Conservation (phyloP, 2,113 vertebrate genomes). For the Platanista minor region DNA sequence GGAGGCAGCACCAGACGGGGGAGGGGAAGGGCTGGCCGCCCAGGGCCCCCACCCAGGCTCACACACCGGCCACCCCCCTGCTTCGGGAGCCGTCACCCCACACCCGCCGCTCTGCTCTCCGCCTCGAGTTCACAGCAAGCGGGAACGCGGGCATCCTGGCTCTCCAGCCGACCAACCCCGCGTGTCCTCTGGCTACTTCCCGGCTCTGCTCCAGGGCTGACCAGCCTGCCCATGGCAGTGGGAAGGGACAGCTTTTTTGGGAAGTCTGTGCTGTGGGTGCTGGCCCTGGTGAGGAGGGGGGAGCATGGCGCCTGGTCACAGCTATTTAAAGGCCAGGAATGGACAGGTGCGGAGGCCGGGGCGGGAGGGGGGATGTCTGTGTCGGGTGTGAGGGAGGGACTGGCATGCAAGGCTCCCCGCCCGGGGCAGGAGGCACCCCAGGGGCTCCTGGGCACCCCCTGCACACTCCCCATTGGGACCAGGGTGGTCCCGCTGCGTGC, state of each 20-base stretch:
- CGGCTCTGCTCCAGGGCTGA: not conserved
- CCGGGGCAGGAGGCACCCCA: not conserved
- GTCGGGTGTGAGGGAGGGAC: not conserved
- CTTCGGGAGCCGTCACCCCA: rapidly evolving
- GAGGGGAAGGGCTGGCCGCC: no score
- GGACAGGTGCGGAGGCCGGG: not conserved
- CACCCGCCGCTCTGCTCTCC: no score
- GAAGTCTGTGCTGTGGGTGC: not conserved
- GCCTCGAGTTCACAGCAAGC: not conserved
- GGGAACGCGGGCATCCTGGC: not conserved
- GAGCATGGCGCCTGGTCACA: not conserved
- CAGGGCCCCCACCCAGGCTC: not conserved
- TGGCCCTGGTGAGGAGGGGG: not conserved
- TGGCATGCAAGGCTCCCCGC: not conserved
- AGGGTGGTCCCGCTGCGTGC: no score
- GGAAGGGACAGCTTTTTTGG: not conserved
- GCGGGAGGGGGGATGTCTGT: rapidly evolving
- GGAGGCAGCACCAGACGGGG: rapidly evolving
- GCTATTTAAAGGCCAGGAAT: not conserved
- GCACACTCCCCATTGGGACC: not conserved
- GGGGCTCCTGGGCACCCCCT: not conserved
- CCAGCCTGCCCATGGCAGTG: not conserved
- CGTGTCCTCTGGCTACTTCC: not conserved
- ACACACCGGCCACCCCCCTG: rapidly evolving
- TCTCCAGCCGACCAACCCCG: not conserved